Evolutionary conservation across 2,113 vertebrate species (phyloP), one percentile per base, ranked within the genome.

Genomic region (Sphyrna mokarran): DNA sequence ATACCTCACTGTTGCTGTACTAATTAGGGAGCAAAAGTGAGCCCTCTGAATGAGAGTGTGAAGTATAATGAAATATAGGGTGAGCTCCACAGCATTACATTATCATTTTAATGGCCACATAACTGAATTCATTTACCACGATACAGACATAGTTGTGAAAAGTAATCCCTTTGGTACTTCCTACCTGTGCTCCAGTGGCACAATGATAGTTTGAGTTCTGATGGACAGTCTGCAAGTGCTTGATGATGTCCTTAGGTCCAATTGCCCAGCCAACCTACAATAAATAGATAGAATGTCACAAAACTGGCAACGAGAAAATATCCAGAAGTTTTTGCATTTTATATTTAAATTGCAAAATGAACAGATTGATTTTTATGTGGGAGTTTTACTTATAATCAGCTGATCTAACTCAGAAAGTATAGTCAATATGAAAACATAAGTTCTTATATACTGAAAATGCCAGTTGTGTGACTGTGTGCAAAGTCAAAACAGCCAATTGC

Each of bases 211-310:
- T 68, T 0, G 98, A 98, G 96, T 99, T 99, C 96, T 99, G 99
- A 96, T 99, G 99, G 95, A 99, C 96, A 0, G 98, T 98, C 95
- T 97, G 97, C 93, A 99, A 95, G 96, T 99, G 98, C 96, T 98
- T 98, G 96, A 99, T 69, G 96, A 99, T 97, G 2, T 80, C 87
- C n/a, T 97, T 96, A 0, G 98, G 97, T 68, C 98, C 97, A 0
- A 99, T 97, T 0, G 96, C 98, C 99, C 99, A 99, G 97, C 99
- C 99, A 96, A 99, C 98, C 99, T 99, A 96, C 1, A 1, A 96
- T 61, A 48, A 96, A 26, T 80, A 96, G 76, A 96, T 1, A 66
- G 96, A 6, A 58, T 85, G 16, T 54, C 90, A 91, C 16, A 6
- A 1, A 58, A 68, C 95, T 95, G 54, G 48, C 83, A 70, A 78